These are phyloP conservation scores for Herpetotheres cachinnans DNA, from an alignment of 2,113 vertebrate genomes.

Conservation along the genomic window DNA sequence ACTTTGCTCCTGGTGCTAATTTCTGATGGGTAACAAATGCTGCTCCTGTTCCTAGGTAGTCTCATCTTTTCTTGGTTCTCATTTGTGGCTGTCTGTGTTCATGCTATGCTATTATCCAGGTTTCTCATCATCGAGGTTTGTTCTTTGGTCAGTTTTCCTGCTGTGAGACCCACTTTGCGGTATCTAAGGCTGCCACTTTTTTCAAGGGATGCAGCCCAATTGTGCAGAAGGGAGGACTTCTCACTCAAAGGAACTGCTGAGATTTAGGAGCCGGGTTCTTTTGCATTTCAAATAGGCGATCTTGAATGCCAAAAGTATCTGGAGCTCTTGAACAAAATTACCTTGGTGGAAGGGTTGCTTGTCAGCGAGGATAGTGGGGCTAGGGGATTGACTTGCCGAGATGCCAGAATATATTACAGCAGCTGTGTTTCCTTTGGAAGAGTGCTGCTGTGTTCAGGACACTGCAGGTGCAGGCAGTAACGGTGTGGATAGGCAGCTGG, in stretches of 20 bases:
- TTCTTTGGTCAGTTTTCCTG: background rate
- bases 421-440: background rate
- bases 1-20: slow-evolving; percentile 22
- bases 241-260: background rate
- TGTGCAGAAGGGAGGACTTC: background rate
- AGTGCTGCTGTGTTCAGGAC: background rate
- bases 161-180: background rate
- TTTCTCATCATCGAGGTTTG: background rate
- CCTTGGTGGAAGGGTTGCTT: background rate
- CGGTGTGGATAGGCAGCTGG: background rate
- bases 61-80: background rate
- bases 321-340: background rate
- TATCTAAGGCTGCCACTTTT: background rate
- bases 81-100: background rate
- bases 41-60: slow-evolving; percentile 5
- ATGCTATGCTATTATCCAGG: background rate
- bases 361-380: background rate
- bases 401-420: background rate
- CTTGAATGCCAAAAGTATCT: background rate
- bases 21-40: slow-evolving; percentile 18
- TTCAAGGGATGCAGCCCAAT: background rate
- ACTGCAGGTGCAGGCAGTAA: background rate
- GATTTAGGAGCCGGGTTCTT: background rate
- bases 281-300: background rate
- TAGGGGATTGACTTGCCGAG: background rate